Percentiles rank a stretch among this genome's conserved stretches.
Evolutionary conservation across 2,888 invertebrate genomes (phyloP).

Genomic region (Lepidochrysops patricia): DNA sequence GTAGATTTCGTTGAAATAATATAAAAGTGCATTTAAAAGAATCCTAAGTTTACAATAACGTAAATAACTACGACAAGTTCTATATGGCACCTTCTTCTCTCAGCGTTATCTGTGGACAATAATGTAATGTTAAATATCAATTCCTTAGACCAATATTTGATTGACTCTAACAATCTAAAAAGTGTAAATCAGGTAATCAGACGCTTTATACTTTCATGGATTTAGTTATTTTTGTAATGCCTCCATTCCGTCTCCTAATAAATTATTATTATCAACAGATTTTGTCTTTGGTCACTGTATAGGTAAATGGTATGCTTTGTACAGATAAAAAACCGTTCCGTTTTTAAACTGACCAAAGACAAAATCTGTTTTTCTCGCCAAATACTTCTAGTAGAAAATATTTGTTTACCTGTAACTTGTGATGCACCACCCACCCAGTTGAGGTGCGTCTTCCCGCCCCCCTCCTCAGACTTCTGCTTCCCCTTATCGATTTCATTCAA

Average conservation of each 20-base stretch:
- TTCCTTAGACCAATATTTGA: no score
- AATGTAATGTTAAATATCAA: background rate
- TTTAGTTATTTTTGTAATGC: no score
- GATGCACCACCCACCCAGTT: slow-evolving; percentile 72
- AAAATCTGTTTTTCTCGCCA: background rate
- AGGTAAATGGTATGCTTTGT: no score
- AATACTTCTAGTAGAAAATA: slow-evolving; percentile 15
- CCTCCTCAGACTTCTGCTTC: slow-evolving; percentile 82
- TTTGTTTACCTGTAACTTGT: slow-evolving; percentile 56
- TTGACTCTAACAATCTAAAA: no score
- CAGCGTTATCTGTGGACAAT: slow-evolving; percentile 46
- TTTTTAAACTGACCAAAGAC: background rate
- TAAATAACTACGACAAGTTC: slow-evolving; percentile 37
- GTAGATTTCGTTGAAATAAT: slow-evolving; percentile 14
- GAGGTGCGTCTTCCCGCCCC: slow-evolving; percentile 67
- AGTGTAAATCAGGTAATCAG: no score
- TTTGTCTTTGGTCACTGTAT: no score
- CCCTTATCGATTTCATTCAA: slow-evolving; percentile 87
- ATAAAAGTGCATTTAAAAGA: slow-evolving; percentile 21
- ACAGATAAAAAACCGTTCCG: background rate
- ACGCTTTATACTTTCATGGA: no score
- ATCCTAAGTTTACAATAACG: slow-evolving; percentile 26
- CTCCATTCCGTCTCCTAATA: no score
- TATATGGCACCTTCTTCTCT: slow-evolving; percentile 48
- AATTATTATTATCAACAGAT: no score